Base-by-base conservation (phyloP, 2,113 vertebrate genomes). In the Falcunculus frontatus region DNA sequence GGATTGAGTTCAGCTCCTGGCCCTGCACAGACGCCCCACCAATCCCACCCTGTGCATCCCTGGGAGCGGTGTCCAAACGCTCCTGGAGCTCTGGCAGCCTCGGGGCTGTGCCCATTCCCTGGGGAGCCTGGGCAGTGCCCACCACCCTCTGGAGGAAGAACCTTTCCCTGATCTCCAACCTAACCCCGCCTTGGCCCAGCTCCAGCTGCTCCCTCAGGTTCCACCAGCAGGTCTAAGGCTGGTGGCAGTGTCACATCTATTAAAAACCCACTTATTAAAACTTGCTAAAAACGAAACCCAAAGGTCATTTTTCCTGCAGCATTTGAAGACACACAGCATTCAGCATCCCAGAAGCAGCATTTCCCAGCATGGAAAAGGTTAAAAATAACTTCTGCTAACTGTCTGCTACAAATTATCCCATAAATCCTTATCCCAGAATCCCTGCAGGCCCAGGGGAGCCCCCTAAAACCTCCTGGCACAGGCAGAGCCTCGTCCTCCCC, bases 381-480 rank as follows among this genome's bases (percentile, higher is more conserved):
- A 85, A 93, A 93, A 90, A 42, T 18, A 68, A 76, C 49, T 89
- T 46, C 62, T 85, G 39, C 49, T 76, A 76, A 50, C 35, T 26
- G 26, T 32, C 47, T 63, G 39, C 42, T 19, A 22, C 0, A 2
- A 20, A 23, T 92, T 19, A 73, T 72, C 41, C 55, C 16, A 3
- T 50, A 86, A 90, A 84, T 39, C 39, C 39, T 39, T 39, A 39
- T 39, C 39, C 39, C 39, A 39, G 39, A 39, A 39, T 29, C 3
- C 49, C 49, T 2, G 3, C 70, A 90, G 17, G n/a, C 56, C 27
- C 41, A 55, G 30, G 25, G 65, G 13, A 68, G 9, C 26, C 33
- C 13, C 32, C 18, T 0, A 0, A n/a, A 7, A 42, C 30, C 42
- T 41, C 52, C 59, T 39, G 64, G 60, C 21, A 77, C 1, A 1